Evolutionary conservation across 2,113 vertebrate genomes (phyloP).

Genomic region (human (Homo sapiens)): GRCh38 chr5:60157001-60157500

Average conservation of each 20-base stretch:
- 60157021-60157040: constrained; percentile 16
- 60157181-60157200: not conserved
- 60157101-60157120: not conserved
- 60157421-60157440: not conserved
- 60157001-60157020: not conserved
- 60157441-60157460: not conserved
- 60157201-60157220: not conserved
- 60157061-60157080: not conserved
- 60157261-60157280: not conserved
- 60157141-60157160: not conserved
- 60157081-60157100: not conserved
- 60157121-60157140: not conserved
- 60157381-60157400: not conserved
- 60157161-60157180: not conserved
- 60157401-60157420: not conserved
- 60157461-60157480: not conserved
- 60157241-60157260: not conserved
- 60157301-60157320: constrained; percentile 29
- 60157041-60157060: not conserved
- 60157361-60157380: not conserved
- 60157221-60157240: not conserved
- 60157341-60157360: not conserved
- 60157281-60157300: not conserved
- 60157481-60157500: not conserved
- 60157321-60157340: not conserved